phyloP scores from a whole-genome alignment of 2,888 invertebrate species.

The Cataglyphis altisquamis region DNA sequence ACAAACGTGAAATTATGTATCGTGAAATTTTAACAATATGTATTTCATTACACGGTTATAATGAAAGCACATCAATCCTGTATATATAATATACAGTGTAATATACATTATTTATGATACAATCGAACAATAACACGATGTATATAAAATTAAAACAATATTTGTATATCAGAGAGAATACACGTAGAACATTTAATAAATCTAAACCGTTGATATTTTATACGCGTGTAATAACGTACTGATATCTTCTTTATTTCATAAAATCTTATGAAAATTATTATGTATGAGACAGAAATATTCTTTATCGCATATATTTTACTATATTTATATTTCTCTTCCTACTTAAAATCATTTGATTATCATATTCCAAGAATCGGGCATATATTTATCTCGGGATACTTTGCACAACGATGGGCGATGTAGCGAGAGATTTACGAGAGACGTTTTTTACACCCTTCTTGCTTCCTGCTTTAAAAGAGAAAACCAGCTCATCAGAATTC shows the following conservation, averaged over 20 bases:
- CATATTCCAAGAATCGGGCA: constrained; percentile 13
- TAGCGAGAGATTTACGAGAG: constrained; percentile 41
- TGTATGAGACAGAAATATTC: not conserved
- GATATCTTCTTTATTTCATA: not conserved
- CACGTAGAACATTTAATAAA: not conserved
- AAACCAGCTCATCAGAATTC: constrained; percentile 49
- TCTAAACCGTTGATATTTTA: constrained; percentile 8
- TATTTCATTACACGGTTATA: constrained; percentile 14
- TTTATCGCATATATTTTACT: not conserved
- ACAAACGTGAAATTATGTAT: constrained; percentile 22
- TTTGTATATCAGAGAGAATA: not conserved
- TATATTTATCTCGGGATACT: constrained; percentile 19
- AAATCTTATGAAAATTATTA: not conserved
- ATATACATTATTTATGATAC: not conserved
- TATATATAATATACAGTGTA: not conserved
- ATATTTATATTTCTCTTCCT: constrained; percentile 14
- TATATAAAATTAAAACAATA: constrained; percentile 25
- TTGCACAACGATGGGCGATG: constrained; percentile 25
- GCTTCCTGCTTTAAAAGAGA: constrained; percentile 18
- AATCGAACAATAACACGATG: not conserved
- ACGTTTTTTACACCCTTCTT: constrained; percentile 17
- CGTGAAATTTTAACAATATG: not conserved
- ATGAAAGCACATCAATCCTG: constrained; percentile 16
- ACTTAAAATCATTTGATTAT: constrained; percentile 31
- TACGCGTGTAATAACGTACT: not conserved